phyloP scores from a whole-genome alignment of 2,888 invertebrate genomes.

The Macaria notata region DNA sequence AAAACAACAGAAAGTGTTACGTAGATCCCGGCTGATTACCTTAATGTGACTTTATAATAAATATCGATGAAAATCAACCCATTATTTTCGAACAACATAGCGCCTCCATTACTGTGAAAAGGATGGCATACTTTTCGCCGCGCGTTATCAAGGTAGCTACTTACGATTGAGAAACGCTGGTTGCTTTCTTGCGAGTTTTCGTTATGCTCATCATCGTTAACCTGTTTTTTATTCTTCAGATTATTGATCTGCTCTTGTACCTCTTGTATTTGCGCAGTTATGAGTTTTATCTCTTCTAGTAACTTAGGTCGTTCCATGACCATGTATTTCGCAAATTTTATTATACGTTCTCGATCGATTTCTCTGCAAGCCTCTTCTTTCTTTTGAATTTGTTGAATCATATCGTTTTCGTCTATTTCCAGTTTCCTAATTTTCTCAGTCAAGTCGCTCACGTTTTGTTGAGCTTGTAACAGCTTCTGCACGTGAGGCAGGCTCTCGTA shows the following conservation, averaged over 20 bases:
- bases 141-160: conserved; percentile 1
- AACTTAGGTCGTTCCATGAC: conserved; percentile 49
- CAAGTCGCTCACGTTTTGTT: conserved; percentile 39
- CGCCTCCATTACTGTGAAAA: too few relatives aligned
- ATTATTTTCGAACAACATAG: too few relatives aligned
- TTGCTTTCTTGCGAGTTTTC: conserved; percentile 4
- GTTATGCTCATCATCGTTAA: conserved; percentile 1
- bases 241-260: conserved; percentile 40
- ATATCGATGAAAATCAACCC: too few relatives aligned
- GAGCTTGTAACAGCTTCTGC: conserved; percentile 48
- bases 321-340: conserved; percentile 59
- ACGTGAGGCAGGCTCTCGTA: conserved; percentile 63
- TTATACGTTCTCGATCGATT: conserved; percentile 46
- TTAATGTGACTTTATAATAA: too few relatives aligned
- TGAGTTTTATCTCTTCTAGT: conserved; percentile 43
- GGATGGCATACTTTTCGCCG: too few relatives aligned
- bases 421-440: conserved; percentile 42
- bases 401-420: conserved; percentile 40
- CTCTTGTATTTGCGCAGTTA: conserved; percentile 38
- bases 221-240: conserved; percentile 14
- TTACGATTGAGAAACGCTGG: conserved; percentile 17
- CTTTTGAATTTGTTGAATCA: conserved; percentile 43
- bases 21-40: too few relatives aligned
- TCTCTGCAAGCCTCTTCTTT: conserved; percentile 41
- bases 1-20: conserved; percentile 27